A percentile compares a stretch with the other conserved stretches of the same genome.
phyloP scores from a whole-genome alignment of 2,888 invertebrate species.

The Bombyx huttoni region DNA sequence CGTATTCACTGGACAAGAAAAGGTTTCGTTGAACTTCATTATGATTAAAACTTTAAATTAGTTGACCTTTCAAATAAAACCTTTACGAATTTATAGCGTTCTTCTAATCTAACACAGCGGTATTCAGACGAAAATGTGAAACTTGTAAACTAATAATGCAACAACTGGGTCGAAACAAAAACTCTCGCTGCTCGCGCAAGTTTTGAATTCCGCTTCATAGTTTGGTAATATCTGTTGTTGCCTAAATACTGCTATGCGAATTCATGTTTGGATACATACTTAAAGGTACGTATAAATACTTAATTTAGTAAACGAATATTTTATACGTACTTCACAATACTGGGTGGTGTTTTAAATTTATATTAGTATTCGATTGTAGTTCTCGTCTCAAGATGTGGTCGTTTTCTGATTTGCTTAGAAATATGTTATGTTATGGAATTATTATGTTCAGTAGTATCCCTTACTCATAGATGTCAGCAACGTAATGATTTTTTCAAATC shows the following conservation, averaged over 20 bases:
- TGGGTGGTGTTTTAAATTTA: too few species aligned
- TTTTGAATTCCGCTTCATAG: background rate
- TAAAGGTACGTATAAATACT: background rate
- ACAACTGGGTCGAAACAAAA: conserved; percentile 44
- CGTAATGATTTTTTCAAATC: too few species aligned
- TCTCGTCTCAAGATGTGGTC: background rate
- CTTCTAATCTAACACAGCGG: conserved; percentile 34
- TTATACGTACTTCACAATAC: too few species aligned
- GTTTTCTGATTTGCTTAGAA: too few species aligned
- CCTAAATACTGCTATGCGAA: background rate
- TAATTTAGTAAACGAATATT: too few species aligned
- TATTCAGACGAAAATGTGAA: conserved; percentile 43
- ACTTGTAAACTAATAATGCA: conserved; percentile 61
- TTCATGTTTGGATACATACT: background rate
- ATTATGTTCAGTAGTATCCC: too few species aligned
- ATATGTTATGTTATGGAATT: too few species aligned
- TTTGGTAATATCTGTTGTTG: background rate
- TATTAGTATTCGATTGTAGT: background rate
- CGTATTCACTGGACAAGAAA: conserved; percentile 16
- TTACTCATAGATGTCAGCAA: too few species aligned
- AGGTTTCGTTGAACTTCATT: conserved; percentile 14
- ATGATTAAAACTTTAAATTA: conserved; percentile 32
- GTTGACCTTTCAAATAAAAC: conserved; percentile 24
- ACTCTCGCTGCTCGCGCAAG: conserved; percentile 11
- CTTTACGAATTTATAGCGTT: conserved; percentile 25